Base-by-base conservation (phyloP, 2,888 invertebrate genomes). In the Adelognathus sp. region DNA sequence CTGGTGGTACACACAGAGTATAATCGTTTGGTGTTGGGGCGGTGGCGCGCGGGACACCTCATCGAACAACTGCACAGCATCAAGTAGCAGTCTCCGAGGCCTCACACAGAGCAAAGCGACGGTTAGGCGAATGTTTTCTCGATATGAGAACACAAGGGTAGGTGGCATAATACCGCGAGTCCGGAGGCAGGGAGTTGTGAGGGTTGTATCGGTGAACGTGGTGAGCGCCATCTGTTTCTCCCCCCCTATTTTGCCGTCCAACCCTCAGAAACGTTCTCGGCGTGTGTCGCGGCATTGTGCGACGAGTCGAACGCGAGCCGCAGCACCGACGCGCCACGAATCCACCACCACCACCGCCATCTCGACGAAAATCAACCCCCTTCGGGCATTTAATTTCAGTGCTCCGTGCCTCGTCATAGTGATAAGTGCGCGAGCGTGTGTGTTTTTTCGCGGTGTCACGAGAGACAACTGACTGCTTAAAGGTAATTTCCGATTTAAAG, bases 151-250 rank as follows among this genome's bases (percentile, higher is more conserved):
- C 52, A 66, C 66, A 52, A 84, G 81, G 80, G 81, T n/a, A n/a
- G 81, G 79, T 81, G 75, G 80, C 66, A 75, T 18, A 76, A n/a
- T n/a, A n/a, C n/a, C n/a, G n/a, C n/a, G n/a, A n/a, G n/a, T n/a
- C n/a, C n/a, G n/a, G n/a, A n/a, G n/a, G n/a, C n/a, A n/a, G n/a
- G n/a, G n/a, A n/a, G n/a, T n/a, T n/a, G n/a, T n/a, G 46, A 67
- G 81, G 80, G 85, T 83, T 82, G 81, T n/a, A n/a, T 71, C 81
- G 60, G 81, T 82, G 76, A 74, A 74, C 80, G n/a, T n/a, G n/a
- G 70, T 63, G 79, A 83, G 86, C 88, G 88, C 86, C 88, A 88
- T 88, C 89, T 89, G 86, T 82, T 83, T n/a, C n/a, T n/a, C n/a
- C n/a, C n/a, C 83, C 82, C 75, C 83, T 84, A 87, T 85, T n/a